Evolutionary conservation across 92 coral and sea anemone species (phyloP).

Genomic region (Blastomussa wellsi): DNA sequence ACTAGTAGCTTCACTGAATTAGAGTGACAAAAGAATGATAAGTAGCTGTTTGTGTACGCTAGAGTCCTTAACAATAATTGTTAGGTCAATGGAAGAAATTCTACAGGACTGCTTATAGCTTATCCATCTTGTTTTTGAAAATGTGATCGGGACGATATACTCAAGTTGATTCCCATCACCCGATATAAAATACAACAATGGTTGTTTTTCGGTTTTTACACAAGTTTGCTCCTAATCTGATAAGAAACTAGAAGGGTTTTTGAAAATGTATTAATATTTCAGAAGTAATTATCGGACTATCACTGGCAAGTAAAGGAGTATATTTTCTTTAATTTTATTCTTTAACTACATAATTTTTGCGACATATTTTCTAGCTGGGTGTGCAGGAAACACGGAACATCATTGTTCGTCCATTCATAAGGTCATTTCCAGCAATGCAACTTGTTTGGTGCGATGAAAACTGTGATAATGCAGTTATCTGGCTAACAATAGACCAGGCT

Average conservation of each 20-base stretch:
- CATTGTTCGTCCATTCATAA: background rate
- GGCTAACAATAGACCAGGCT: background rate
- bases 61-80: too few species aligned
- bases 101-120: too few species aligned
- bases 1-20: too few species aligned
- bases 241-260: background rate
- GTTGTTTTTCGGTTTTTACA: background rate
- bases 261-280: background rate
- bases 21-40: too few species aligned
- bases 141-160: too few species aligned
- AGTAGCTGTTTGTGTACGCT: too few species aligned
- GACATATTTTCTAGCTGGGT: background rate
- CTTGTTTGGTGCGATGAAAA: background rate
- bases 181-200: background rate
- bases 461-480: background rate
- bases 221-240: background rate
- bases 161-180: background rate
- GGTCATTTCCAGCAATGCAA: background rate
- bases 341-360: background rate
- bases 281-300: too few species aligned
- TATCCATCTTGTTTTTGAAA: too few species aligned
- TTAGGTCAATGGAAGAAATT: too few species aligned
- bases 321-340: background rate
- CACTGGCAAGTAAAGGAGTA: background rate
- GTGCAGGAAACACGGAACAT: background rate